Evolutionary conservation across 2,888 invertebrate species (phyloP), one percentile per base, ranked within the genome.

Genomic region (Eupithecia exiguata): DNA sequence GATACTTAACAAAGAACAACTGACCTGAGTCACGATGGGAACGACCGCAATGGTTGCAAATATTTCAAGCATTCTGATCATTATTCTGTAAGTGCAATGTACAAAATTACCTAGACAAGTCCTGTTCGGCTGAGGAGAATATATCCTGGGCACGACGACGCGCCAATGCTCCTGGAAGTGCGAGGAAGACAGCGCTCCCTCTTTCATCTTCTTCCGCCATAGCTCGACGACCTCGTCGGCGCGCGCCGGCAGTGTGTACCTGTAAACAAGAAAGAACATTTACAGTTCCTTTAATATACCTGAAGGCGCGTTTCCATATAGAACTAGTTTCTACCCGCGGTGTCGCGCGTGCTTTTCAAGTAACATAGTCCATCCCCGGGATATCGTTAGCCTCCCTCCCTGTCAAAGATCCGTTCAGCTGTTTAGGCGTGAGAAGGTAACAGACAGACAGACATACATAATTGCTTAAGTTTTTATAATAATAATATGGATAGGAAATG

Each of bases 141-240:
- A 97, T 81, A 97, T 95, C 87, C 95, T 95, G 30, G 97, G 97
- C 66, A 97, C 97, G 87, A 96, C 96, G 68, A 95, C 92, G 69
- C 96, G 92, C 97, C 97, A 97, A 83, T 97, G 96, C 78, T 96
- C 96, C 82, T 96, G 95, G 83, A 97, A 97, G 86, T 96, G 95
- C 5, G 95, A 88, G 14, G 94, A 92, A 0, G 95, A 91, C n/a
- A 97, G 90, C 36, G 94, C 90, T 43, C 95, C 95, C 75, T 95
- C 95, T 84, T 95, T 95, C 89, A 96, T 95, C 84, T 96, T 95
- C 75, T 87, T 78, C 83, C 95, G 93, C 97, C 97, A 97, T 81
- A 91, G 82, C 80, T 92, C 94, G 81, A 94, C 88, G 10, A 92
- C 87, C 5, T 90, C 92, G 70, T 92, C 93, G n/a, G 91, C 92